Base-by-base conservation (phyloP, 2,888 invertebrate genomes). In the Aelia acuminata region DNA sequence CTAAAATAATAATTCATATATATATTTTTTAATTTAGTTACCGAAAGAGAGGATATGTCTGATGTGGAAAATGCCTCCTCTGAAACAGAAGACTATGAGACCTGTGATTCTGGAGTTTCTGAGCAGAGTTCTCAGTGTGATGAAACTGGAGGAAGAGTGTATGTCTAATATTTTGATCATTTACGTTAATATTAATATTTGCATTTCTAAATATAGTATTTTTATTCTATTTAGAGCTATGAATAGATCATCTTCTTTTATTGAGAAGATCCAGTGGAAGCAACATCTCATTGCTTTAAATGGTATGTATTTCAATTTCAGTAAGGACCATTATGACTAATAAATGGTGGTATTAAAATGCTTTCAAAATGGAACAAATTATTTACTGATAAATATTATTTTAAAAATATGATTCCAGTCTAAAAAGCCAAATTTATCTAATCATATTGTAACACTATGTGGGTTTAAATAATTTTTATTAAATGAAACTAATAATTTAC, bases 21-120 rank as follows among this genome's bases (percentile, higher is more conserved):
- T 43, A 48, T 13, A 3, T 47, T 18, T 31, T 49, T 80, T 80
- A 80, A 85, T 87, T 85, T 84, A 57, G 88, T 88, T 39, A 87
- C 92, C 20, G 93, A 93, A 86, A 92, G 92, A 20, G 93, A 93
- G 20, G 92, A 92, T 0, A 22, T 88, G 47, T 84, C 87, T 13
- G 86, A 86, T 84, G 63, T 88, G 26, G 87, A 87, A 22, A 87
- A 87, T 43, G 80, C 87, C 31, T 87, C 84, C 87, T 95, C 95
- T 0, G 90, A 90, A 87, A 96, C 96, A 90, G 98, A 96, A 84
- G 96, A 96, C 87, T 98, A 98, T 92, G 98, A 98, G 93, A 98
- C 98, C 0, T 98, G 98, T 92, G 98, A 98, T 92, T 97, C 97
- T 84, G 96, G 96, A 10, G 94, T 96, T 22, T 96, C 95, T 89